Evolutionary conservation across 2,888 invertebrate genomes (phyloP).

Genomic region (Hypercompe scribonia): DNA sequence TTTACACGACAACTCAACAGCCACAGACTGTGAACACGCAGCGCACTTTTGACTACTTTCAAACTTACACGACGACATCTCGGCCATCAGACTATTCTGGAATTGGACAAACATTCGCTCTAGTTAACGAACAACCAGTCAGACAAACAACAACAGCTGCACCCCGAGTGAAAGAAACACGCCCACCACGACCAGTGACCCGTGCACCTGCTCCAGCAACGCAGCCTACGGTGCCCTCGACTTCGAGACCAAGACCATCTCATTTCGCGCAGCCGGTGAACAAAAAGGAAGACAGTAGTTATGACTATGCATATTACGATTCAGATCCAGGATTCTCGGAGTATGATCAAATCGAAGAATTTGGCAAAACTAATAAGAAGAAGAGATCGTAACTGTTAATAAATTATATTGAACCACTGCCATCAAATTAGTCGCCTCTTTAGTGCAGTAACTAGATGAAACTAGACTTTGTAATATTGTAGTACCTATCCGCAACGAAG

Average conservation of each 20-base stretch:
- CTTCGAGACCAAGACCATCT: constrained; percentile 59
- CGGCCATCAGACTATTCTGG: constrained; percentile 67
- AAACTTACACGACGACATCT: constrained; percentile 79
- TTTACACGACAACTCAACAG: constrained; percentile 67
- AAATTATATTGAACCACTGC: constrained; percentile 68
- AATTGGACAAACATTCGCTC: constrained; percentile 58
- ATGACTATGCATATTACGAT: constrained; percentile 95
- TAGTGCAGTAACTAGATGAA: constrained; percentile 51
- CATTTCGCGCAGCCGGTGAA: constrained; percentile 75
- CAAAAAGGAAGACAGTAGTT: constrained; percentile 90
- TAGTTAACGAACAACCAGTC: constrained; percentile 54
- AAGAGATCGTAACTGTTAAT: constrained; percentile 65
- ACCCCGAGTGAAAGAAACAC: constrained; percentile 61
- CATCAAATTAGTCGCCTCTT: constrained; percentile 83
- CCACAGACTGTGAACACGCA: constrained; percentile 70
- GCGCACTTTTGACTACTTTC: constrained; percentile 73
- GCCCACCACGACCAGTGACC: constrained; percentile 59
- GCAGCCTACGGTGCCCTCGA: constrained; percentile 54
- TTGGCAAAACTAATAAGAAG: constrained; percentile 86
- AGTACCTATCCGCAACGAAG: constrained; percentile 20
- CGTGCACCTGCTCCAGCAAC: constrained; percentile 57
- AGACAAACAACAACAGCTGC: constrained; percentile 62
- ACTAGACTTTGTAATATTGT: constrained; percentile 25
- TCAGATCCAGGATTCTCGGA: constrained; percentile 87
- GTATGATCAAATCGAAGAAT: constrained; percentile 88